Evolutionary conservation across 1,140 invertebrate genomes (phyloP).

Genomic region (Trichoplusia ni): DNA sequence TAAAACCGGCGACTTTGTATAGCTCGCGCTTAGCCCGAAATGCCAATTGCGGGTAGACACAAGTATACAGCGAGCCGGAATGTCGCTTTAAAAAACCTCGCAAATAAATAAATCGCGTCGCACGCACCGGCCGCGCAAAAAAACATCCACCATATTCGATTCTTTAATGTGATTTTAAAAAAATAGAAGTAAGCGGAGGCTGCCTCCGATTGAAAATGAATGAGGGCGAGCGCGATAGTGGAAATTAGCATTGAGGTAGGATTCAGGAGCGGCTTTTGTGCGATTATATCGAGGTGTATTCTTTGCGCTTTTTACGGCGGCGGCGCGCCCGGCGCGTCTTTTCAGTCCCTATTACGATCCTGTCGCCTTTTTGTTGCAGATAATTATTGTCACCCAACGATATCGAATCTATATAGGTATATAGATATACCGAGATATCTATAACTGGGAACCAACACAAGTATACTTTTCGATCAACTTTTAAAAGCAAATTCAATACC

Average conservation of each 20-base stretch:
- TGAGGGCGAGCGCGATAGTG: conserved; percentile 81
- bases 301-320: conserved; percentile 79
- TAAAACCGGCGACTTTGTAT: conserved; percentile 79
- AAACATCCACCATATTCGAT: conserved; percentile 79
- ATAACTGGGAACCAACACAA: too few relatives aligned
- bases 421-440: too few relatives aligned
- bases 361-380: conserved; percentile 73
- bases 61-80: conserved; percentile 79
- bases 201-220: conserved; percentile 81
- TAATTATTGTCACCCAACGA: conserved; percentile 63
- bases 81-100: conserved; percentile 78
- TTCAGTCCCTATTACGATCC: conserved; percentile 70
- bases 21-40: conserved; percentile 79
- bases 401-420: conserved; percentile 24
- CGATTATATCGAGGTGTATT: conserved; percentile 82
- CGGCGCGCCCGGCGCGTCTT: conserved; percentile 60
- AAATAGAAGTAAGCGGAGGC: conserved; percentile 76
- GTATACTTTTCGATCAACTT: too few relatives aligned
- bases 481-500: too few relatives aligned
- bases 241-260: conserved; percentile 81
- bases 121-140: conserved; percentile 73
- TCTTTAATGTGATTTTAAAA: conserved; percentile 80
- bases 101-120: conserved; percentile 81
- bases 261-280: conserved; percentile 79
- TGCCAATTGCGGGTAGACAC: conserved; percentile 80